A percentile compares a stretch with the other conserved stretches of the same genome.
These are phyloP conservation scores for Garrulus glandarius DNA, from an alignment of 2,797 vertebrate genomes.

Conservation along the genomic window DNA sequence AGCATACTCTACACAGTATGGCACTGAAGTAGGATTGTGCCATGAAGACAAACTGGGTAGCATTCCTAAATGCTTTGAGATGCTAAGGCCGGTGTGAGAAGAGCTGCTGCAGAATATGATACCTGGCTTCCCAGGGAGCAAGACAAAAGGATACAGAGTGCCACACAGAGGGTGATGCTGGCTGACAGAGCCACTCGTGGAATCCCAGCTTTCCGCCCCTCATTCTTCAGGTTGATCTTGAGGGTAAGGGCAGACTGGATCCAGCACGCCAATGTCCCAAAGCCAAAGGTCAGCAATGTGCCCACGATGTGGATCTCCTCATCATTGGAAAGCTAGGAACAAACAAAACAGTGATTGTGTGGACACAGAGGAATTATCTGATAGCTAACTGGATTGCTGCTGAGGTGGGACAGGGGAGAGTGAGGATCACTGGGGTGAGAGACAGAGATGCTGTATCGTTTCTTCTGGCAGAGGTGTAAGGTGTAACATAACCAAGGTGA, in stretches of 20 bases:
- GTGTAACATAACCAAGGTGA: not conserved
- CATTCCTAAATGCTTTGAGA: not conserved
- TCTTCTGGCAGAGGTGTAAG: not conserved
- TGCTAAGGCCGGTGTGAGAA: not conserved
- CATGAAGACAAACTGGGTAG: not conserved
- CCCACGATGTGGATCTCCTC: conserved; percentile 84
- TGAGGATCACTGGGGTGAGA: not conserved
- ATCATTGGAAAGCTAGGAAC: conserved; percentile 77
- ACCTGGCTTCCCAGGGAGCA: not conserved
- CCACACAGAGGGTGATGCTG: conserved; percentile 81
- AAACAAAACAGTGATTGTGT: not conserved
- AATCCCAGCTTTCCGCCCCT: conserved; percentile 80
- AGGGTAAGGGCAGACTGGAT: conserved; percentile 88
- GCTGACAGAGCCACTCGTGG: conserved; percentile 84
- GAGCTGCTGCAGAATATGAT: not conserved
- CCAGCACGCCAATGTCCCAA: conserved; percentile 89
- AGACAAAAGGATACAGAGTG: conserved; percentile 88
- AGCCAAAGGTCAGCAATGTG: conserved; percentile 82
- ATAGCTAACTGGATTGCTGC: not conserved
- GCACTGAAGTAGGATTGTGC: not conserved
- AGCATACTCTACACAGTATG: not conserved
- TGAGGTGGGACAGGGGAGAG: not conserved
- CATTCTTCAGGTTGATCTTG: conserved; percentile 84
- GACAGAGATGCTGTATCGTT: not conserved
- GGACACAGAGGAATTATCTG: not conserved